These are phyloP conservation scores for Ophion slaviceki DNA, from an alignment of 2,888 invertebrate species.

Conservation along the genomic window DNA sequence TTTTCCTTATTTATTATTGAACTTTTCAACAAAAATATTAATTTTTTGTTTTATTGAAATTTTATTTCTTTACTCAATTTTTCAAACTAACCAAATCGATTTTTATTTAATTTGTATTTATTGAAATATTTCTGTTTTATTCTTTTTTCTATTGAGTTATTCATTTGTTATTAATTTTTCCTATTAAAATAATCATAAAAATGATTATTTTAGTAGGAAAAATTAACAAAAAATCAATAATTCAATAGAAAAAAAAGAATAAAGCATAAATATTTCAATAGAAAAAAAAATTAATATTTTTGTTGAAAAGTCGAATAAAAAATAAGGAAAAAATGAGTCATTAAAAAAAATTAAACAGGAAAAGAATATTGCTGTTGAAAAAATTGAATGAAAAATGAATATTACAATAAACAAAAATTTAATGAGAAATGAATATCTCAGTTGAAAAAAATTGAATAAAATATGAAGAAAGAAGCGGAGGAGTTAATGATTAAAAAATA, in stretches of 20 bases:
- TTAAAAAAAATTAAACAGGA: neutral
- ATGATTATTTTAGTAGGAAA: no score
- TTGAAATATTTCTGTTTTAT: neutral
- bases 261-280: no score
- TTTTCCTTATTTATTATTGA: neutral
- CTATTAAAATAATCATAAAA: no score
- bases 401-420: neutral
- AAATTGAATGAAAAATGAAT: neutral
- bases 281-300: neutral
- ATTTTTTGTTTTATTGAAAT: neutral
- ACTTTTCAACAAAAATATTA: neutral
- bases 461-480: neutral
- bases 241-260: no score
- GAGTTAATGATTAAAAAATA: neutral
- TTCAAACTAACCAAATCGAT: no score
- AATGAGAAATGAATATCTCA: neutral
- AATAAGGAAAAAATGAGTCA: neutral
- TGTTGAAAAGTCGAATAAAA: neutral
- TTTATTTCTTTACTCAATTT: neutral
- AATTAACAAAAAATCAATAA: no score
- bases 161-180: no score
- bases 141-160: no score
- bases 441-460: constrained; percentile 5
- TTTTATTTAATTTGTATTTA: no score
- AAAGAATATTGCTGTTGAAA: neutral